These are phyloP conservation scores for Drosophila histrio DNA, from an alignment of 2,888 invertebrate genomes.

Conservation along the genomic window DNA sequence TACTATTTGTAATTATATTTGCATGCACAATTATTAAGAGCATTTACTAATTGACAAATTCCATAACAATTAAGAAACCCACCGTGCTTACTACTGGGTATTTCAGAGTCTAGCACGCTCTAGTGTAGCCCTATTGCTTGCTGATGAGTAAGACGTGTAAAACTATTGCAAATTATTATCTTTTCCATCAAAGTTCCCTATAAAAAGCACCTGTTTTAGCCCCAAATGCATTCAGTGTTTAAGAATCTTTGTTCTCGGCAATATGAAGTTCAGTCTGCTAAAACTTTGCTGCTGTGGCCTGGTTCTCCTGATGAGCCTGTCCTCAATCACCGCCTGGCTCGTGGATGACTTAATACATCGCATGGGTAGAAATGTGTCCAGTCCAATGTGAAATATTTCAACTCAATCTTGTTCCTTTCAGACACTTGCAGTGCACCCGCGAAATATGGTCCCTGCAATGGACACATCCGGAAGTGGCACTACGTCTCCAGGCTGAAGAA, in stretches of 20 bases:
- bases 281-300: not conserved
- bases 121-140: not conserved
- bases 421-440: conserved; percentile 18
- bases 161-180: not conserved
- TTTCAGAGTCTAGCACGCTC: not conserved
- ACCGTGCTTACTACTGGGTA: not conserved
- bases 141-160: not conserved
- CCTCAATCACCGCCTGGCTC: not conserved
- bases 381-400: not conserved
- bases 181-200: not conserved
- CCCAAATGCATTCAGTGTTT: not conserved
- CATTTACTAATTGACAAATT: too few species aligned
- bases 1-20: too few species aligned
- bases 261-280: not conserved
- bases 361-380: not conserved
- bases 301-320: not conserved
- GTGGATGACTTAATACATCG: not conserved
- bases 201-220: conserved; percentile 8
- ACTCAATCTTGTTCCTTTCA: not conserved
- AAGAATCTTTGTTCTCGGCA: not conserved
- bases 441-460: conserved; percentile 7
- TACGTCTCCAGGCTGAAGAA: not conserved
- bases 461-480: conserved; percentile 17
- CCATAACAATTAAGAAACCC: too few species aligned
- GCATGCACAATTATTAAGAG: too few species aligned